Base-by-base conservation (phyloP, 2,888 invertebrate species). In the Mesoligia furuncula region DNA sequence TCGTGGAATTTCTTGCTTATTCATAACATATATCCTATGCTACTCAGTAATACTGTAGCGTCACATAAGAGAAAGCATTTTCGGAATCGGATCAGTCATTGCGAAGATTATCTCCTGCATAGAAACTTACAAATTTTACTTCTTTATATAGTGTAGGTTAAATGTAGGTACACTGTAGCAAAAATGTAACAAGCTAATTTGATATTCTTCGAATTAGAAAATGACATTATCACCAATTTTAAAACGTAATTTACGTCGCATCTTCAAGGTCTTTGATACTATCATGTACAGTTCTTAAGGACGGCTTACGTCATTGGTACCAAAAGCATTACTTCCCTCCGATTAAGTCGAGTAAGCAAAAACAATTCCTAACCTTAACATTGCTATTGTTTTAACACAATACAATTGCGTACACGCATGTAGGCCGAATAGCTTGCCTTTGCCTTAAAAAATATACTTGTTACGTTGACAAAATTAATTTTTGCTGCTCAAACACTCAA, bases 381-480 rank as follows among this genome's bases (percentile, higher is more conserved):
- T 90, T 92, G 91, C 90, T 85, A 92, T 92, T 92, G 92, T 92
- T 90, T 90, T 84, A 89, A 89, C 75, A 90, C 90, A 91, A 91
- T 91, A 87, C 87, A 76, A 79, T 90, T 91, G 90, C 88, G 89
- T 87, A 88, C 84, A 83, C 80, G 84, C 81, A 87, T 70, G 79
- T 77, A 75, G 77, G 79, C 72, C 68, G 65, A 86, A 81, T 78
- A 75, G 54, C 39, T 67, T 61, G 75, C 69, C 77, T 72, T 77
- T 75, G 57, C 81, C 75, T 86, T 85, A 87, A 87, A 76, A 76
- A 80, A 81, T 75, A 66, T 79, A 77, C 80, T 81, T 83, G 82
- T 82, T 79, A 81, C 42, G 57, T 70, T 39, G 8, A n/a, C 75
- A 70, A 78, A 79, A 48, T 57, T 54, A 31, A 39, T 17, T 67